Base-by-base conservation (phyloP, 2,888 invertebrate species). In the Xanthostigma xanthostigma region DNA sequence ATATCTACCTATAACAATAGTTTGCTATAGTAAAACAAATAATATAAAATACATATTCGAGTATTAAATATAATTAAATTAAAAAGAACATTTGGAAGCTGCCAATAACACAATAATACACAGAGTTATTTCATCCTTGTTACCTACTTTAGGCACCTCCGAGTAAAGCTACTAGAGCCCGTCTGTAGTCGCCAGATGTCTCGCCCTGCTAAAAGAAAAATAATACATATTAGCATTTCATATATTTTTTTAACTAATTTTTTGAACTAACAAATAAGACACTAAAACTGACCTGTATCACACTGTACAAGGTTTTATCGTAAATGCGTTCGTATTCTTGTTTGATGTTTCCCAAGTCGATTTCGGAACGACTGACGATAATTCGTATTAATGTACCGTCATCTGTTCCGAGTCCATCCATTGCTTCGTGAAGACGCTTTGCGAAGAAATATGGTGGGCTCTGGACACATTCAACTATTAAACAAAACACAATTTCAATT, bases 321-420 rank as follows among this genome's bases (percentile, higher is more conserved):
- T 78, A 83, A 42, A 79, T 70, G 14, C 76, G 69, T 61, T 84
- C 81, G 68, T 80, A 87, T 57, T 82, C 82, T 8, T 67, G 62
- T 64, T 81, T 81, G 62, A 87, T 79, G 59, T 74, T 74, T 8
- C 69, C 79, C 57, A 86, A 73, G 70, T 86, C 86, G 44, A 79
- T 66, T 70, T 83, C 79, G 2, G 79, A 73, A 57, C 83, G 74
- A 56, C 78, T 75, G 45, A 84, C 81, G 54, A 86, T 61, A 56
- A 87, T 75, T 44, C 86, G 72, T 56, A 86, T 78, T 53, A 87
- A 71, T 0, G 81, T 76, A 34, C 69, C 66, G 68, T 86, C 85
- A 62, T 82, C 76, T 3, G 86, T 86, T 49, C 86, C 86, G 41
- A 75, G 60, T 0, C 85, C 85, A 56, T 76, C 72, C 75, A 84